Conservation (phyloP, 92 coral and sea anemone species). For the Zoanthus sansibaricus region DNA sequence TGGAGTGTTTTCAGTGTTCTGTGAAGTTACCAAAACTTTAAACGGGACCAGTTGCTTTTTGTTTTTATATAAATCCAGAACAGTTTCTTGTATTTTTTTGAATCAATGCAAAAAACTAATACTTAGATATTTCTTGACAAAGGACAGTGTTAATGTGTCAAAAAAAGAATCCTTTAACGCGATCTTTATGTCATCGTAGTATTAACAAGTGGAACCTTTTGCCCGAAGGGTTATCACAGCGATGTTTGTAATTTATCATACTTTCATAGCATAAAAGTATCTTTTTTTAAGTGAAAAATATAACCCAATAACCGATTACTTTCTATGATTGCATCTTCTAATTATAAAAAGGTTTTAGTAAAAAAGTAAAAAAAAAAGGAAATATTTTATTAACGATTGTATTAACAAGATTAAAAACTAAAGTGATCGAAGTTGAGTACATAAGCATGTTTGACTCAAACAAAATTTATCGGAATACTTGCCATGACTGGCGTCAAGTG, state of each 20-base stretch:
- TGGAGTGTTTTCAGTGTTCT: not conserved
- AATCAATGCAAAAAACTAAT: not conserved
- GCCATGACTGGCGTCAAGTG: not conserved
- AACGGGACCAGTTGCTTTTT: not conserved
- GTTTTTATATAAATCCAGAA: not conserved
- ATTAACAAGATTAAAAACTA: constrained; percentile 13
- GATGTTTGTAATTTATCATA: not conserved
- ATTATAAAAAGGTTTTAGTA: not conserved
- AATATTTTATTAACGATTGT: not conserved
- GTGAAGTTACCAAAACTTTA: not conserved
- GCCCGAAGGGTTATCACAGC: not conserved
- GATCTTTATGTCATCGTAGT: constrained; percentile 8
- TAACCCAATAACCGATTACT: too few relatives aligned
- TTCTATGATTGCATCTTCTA: not conserved
- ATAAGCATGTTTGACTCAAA: not conserved
- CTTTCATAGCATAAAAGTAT: too few relatives aligned
- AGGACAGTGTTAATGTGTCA: not conserved
- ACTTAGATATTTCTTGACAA: not conserved
- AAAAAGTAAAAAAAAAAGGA: too few relatives aligned
- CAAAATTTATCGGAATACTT: not conserved
- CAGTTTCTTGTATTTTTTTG: not conserved
- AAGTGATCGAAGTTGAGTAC: constrained; percentile 18
- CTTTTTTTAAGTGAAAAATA: too few relatives aligned
- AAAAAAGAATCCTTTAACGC: constrained; percentile 2
- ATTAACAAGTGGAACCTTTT: not conserved